phyloP scores from a whole-genome alignment of 2,888 invertebrate species.

The Tolmerus cingulatus region DNA sequence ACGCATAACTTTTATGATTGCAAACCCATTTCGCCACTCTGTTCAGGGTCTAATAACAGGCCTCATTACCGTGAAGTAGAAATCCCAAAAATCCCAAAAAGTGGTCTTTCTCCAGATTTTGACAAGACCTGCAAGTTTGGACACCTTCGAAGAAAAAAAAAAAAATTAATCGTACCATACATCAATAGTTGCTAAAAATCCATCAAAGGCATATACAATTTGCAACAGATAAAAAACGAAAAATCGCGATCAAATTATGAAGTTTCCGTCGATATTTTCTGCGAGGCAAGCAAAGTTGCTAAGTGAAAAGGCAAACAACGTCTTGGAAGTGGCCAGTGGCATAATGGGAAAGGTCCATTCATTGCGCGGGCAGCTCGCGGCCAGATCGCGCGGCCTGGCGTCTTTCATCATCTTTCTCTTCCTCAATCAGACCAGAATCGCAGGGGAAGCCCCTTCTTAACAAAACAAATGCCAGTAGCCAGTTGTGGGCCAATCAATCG shows the following conservation, averaged over 20 bases:
- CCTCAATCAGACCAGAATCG: not conserved
- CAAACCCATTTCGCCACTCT: not conserved
- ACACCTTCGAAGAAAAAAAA: not conserved
- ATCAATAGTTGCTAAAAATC: not conserved
- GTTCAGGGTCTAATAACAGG: not conserved
- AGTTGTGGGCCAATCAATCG: conserved; percentile 35
- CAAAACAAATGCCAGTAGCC: conserved; percentile 34
- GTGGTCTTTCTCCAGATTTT: not conserved
- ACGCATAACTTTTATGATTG: not conserved
- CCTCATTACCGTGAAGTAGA: not conserved
- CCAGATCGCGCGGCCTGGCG: not conserved
- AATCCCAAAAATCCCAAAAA: not conserved
- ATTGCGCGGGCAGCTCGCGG: not conserved
- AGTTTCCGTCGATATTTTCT: not conserved
- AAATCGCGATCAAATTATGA: not conserved
- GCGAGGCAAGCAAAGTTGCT: not conserved
- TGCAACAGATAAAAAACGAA: not conserved
- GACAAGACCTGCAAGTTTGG: not conserved
- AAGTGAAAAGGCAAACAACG: not conserved
- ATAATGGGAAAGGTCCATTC: not conserved
- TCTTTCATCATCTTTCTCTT: not conserved
- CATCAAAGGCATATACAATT: not conserved
- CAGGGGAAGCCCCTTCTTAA: not conserved
- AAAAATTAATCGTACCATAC: not conserved
- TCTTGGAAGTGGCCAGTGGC: not conserved